These are phyloP conservation scores for Oreocharis arfaki DNA, from an alignment of 2,113 vertebrate species.

Conservation along the genomic window DNA sequence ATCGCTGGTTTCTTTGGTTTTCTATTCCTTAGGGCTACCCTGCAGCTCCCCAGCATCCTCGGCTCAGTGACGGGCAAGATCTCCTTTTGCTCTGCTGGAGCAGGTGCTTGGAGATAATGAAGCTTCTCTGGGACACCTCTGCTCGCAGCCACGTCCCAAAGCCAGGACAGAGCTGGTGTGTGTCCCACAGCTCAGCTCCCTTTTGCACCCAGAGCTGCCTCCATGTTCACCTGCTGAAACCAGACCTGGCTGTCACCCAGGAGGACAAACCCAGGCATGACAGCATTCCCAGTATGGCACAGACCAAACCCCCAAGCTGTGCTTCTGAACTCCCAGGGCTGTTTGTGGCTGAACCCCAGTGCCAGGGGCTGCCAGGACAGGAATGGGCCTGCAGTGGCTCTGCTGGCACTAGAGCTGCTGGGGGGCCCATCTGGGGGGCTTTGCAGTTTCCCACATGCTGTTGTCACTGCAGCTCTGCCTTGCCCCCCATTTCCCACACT, in stretches of 20 bases:
- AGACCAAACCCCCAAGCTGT: neutral
- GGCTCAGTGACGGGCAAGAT: accelerated
- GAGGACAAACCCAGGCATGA: neutral
- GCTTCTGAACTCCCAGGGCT: accelerated
- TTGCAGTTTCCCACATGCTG: neutral
- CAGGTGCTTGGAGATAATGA: neutral
- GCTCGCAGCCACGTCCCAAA: accelerated
- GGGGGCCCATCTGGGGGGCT: accelerated
- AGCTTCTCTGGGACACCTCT: neutral
- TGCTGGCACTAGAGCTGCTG: neutral
- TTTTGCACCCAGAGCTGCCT: neutral
- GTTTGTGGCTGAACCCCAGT: accelerated
- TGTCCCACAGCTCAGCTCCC: neutral
- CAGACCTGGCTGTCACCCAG: neutral
- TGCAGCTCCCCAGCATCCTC: neutral
- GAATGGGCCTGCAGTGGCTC: neutral
- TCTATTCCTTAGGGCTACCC: neutral
- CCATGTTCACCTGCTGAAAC: neutral
- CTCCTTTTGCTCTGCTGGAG: accelerated
- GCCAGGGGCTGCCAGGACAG: accelerated
- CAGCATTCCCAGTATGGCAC: accelerated
- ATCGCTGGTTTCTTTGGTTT: neutral
- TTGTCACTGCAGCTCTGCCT: neutral
- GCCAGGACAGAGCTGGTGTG: neutral
- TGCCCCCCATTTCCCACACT: accelerated